These are phyloP conservation scores for Harpagoxenus sublaevis DNA, from an alignment of 2,888 invertebrate genomes.

Conservation along the genomic window DNA sequence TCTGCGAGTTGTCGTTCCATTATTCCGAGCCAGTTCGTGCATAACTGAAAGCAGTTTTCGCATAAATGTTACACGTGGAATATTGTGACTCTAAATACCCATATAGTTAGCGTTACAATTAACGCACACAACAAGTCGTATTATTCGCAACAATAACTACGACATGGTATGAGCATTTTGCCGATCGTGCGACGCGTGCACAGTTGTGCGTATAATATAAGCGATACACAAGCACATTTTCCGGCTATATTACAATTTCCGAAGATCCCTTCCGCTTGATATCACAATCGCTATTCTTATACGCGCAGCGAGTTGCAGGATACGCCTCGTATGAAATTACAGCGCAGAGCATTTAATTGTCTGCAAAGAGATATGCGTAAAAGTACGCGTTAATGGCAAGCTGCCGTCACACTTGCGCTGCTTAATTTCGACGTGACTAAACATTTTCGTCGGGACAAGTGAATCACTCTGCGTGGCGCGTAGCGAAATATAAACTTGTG, in stretches of 20 bases:
- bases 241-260: background rate
- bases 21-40: background rate
- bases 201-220: background rate
- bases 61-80: background rate
- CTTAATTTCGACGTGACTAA: background rate
- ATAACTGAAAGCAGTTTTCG: background rate
- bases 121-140: background rate
- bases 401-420: background rate
- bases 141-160: conserved; percentile 1
- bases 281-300: background rate
- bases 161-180: background rate
- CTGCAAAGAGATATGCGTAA: background rate
- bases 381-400: conserved; percentile 15
- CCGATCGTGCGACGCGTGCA: background rate
- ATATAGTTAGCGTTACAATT: conserved; percentile 14
- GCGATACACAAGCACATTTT: background rate
- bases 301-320: background rate
- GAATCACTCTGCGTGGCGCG: background rate
- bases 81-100: background rate
- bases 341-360: conserved; percentile 17
- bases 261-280: background rate
- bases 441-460: background rate
- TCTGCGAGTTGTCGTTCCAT: background rate
- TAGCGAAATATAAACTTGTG: background rate
- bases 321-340: background rate